Conservation (phyloP, 2,113 vertebrate species). For the Donacobius atricapilla region DNA sequence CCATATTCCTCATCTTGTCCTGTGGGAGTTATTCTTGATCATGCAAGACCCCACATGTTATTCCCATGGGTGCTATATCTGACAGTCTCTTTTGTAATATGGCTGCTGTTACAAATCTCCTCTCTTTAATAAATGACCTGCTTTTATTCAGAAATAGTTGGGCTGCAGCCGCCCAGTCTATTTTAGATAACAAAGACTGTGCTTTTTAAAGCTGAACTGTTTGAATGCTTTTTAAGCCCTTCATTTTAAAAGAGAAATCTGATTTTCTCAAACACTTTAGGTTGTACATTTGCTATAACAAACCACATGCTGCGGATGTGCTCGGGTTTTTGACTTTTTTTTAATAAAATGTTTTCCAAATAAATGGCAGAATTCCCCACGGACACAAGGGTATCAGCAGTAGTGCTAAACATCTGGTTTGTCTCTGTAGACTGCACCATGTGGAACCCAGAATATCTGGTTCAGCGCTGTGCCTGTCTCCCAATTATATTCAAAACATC, state of each 20-base stretch:
- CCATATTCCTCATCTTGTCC: not conserved
- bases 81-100: not conserved
- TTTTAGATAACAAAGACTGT: not conserved
- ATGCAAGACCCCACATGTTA: not conserved
- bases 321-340: not conserved
- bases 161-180: not conserved
- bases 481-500: not conserved
- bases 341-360: not conserved
- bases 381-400: not conserved
- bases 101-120: not conserved
- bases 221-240: not conserved
- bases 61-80: not conserved
- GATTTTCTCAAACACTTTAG: not conserved
- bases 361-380: not conserved
- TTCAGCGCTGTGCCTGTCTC: not conserved
- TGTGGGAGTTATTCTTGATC: not conserved
- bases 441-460: not conserved
- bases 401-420: slow-evolving; percentile 29
- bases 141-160: not conserved
- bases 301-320: not conserved
- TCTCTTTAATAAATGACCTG: not conserved
- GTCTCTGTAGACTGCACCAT: not conserved
- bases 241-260: not conserved
- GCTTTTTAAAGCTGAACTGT: not conserved
- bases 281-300: not conserved